Base-by-base conservation (phyloP, 92 coral and sea anemone species). In the Umimayanthus kanabou region DNA sequence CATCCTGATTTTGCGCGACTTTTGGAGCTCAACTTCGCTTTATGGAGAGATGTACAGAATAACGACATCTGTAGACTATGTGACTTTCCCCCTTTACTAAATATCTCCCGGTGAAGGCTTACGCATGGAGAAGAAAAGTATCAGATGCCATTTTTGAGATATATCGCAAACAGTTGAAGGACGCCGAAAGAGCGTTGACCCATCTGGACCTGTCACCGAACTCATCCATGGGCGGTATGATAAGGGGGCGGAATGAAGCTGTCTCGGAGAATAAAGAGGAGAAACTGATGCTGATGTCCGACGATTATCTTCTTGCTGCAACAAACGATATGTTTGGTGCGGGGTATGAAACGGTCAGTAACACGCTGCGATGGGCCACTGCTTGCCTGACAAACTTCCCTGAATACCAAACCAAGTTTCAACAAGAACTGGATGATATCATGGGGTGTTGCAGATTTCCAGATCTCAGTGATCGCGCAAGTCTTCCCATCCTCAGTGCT, bases 1-100 rank as follows among this genome's bases (percentile, higher is more conserved):
- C 81, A 87, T 49, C 84, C 92, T 39, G 92, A 90, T n/a, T 80
- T 87, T 28, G 43, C 82, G 4, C 87, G 81, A 30, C 88, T 90
- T 15, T 81, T 87, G 79, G 76, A 64, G 6, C 58, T 86, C 67
- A 86, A 86, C 22, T 39, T 72, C 4, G 9, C 5, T 13, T 1
- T 28, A 43, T 53, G 76, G 30, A 49, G 58, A 14, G 80, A 86
- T 64, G 89, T 15, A 29, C 89, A 89, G 26, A 50, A 78, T 0
- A 80, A 89, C 58, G 79, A 80, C 0, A 69, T 77, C 40, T 66
- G 85, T 74, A 39, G 10, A 15, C 16, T 69, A 3, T 55, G 85
- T 8, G 92, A 89, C 70, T 85, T 89, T 55, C 78, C 85, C 37
- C 72, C 67, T 9, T 77, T 5, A 22, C 89, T 20, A 89, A 79